phyloP scores from a whole-genome alignment of 2,888 invertebrate species.

The Acronicta aceris region DNA sequence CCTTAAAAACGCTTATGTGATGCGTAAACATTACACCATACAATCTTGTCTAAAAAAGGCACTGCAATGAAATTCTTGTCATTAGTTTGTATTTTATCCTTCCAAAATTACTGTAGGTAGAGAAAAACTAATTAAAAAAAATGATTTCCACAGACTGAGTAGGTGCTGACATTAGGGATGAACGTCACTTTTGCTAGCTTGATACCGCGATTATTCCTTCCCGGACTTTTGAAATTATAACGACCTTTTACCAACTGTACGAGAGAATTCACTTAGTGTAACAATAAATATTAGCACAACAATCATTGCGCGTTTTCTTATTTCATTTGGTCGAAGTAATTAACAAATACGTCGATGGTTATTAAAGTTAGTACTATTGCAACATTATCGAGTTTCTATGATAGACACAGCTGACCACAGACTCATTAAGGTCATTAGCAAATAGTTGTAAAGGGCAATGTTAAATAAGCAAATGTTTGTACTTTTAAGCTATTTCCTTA shows the following conservation, averaged over 20 bases:
- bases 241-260: constrained; percentile 40
- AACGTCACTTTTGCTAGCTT: constrained; percentile 56
- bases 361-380: neutral
- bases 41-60: neutral
- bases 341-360: constrained; percentile 14
- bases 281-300: neutral
- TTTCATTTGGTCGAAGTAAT: rapidly evolving
- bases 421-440: constrained; percentile 51
- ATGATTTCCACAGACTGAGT: constrained; percentile 41
- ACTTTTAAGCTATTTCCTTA: no score
- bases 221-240: constrained; percentile 62
- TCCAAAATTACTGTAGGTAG: constrained; percentile 21
- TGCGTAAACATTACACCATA: no score
- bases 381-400: neutral
- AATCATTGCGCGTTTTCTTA: constrained; percentile 13
- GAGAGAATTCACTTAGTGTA: neutral
- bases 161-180: constrained; percentile 36
- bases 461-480: neutral
- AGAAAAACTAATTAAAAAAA: constrained; percentile 35
- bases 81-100: constrained; percentile 14
- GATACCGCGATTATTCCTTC: constrained; percentile 48
- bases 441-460: constrained; percentile 45
- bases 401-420: constrained; percentile 43
- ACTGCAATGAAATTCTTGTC: constrained; percentile 16
- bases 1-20: no score